A percentile compares a stretch with the other conserved stretches of the same genome.
Conservation (phyloP, 2,113 vertebrate genomes). For the Malurus elegans region DNA sequence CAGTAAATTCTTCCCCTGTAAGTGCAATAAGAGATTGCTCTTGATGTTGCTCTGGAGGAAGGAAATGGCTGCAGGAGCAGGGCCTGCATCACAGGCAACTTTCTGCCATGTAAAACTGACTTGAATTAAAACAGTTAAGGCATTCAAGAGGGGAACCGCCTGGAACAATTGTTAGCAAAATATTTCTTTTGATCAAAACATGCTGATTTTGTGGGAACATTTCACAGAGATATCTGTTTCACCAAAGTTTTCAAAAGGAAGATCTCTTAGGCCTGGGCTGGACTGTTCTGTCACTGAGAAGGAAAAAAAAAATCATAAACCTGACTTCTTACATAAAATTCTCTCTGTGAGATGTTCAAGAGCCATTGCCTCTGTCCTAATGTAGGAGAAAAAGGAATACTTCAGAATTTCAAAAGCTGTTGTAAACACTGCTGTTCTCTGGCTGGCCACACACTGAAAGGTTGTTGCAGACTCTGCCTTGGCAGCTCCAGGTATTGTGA, state of each 20-base stretch:
- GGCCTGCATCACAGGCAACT: neutral
- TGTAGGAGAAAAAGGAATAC: neutral
- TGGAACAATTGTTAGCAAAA: conserved; percentile 10
- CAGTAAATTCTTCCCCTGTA: neutral
- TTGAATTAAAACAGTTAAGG: neutral
- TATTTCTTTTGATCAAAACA: conserved; percentile 6
- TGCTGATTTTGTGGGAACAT: neutral
- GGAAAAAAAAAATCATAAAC: neutral
- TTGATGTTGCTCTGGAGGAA: neutral
- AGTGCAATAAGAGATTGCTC: neutral
- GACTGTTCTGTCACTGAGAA: neutral
- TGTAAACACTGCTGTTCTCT: neutral
- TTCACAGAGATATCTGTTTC: neutral
- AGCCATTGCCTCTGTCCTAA: neutral
- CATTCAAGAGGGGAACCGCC: neutral
- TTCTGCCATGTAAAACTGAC: neutral
- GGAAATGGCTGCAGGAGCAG: neutral
- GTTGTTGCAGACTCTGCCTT: neutral
- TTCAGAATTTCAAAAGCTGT: neutral
- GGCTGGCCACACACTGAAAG: neutral
- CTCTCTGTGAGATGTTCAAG: neutral
- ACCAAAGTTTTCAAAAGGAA: neutral
- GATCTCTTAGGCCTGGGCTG: neutral
- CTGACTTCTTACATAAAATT: neutral
- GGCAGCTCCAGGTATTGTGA: neutral